These are phyloP conservation scores for Lobophora halterata DNA, from an alignment of 2,888 invertebrate genomes.

Conservation along the genomic window DNA sequence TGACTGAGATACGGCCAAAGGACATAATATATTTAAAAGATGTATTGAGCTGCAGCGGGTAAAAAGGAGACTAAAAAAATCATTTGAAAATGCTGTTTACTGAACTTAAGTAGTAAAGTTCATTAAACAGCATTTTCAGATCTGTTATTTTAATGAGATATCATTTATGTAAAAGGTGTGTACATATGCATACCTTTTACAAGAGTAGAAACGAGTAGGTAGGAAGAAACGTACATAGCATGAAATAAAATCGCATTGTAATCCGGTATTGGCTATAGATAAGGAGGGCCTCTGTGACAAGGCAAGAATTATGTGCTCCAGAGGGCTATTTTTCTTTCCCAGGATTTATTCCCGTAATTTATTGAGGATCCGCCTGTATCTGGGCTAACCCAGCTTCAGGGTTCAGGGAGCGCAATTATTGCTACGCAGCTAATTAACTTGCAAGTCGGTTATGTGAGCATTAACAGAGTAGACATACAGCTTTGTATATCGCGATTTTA, in stretches of 20 bases:
- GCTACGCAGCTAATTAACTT: constrained; percentile 60
- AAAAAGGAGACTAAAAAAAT: no score
- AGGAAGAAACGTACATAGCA: constrained; percentile 62
- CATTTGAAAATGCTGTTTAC: no score
- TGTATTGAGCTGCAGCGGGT: no score
- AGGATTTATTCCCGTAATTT: constrained; percentile 81
- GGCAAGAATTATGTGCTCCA: constrained; percentile 81
- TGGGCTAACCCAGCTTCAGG: constrained; percentile 71
- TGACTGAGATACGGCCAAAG: no score
- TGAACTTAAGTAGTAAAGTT: no score
- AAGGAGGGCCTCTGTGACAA: constrained; percentile 80
- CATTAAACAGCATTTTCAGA: no score
- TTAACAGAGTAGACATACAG: constrained; percentile 6
- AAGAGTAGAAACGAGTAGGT: constrained; percentile 37
- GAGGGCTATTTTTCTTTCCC: constrained; percentile 80
- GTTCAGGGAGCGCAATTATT: constrained; percentile 65
- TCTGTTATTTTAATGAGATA: no score
- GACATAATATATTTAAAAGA: no score
- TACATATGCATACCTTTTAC: no score
- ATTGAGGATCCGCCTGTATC: constrained; percentile 79
- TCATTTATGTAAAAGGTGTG: constrained; percentile 14
- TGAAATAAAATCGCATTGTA: constrained; percentile 80
- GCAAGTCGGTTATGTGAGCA: constrained; percentile 26
- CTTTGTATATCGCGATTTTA: no score
- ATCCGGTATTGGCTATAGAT: constrained; percentile 80